phyloP scores from a whole-genome alignment of 2,888 invertebrate species.

The Machimus atricapillus region DNA sequence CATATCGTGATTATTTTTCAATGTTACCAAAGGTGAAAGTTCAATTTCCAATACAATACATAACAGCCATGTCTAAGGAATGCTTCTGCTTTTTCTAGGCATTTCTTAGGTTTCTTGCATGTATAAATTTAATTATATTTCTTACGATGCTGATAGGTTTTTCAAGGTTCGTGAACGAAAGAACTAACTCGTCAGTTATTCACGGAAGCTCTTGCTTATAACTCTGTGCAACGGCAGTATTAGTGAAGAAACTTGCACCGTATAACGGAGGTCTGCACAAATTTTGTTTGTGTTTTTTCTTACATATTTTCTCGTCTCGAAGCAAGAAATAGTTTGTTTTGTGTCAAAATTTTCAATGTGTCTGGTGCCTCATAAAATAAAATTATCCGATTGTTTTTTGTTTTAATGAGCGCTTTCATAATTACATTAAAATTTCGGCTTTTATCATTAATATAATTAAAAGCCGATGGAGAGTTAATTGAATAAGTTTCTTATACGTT shows the following conservation, averaged over 20 bases:
- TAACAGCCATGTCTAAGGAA: neutral
- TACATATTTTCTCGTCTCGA: neutral
- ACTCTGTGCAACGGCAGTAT: neutral
- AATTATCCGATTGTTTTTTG: neutral
- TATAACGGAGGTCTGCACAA: neutral
- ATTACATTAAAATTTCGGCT: neutral
- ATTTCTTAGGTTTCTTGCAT: constrained; percentile 40
- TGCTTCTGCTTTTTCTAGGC: neutral
- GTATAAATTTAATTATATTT: constrained; percentile 45
- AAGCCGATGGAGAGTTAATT: neutral
- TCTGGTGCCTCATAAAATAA: neutral
- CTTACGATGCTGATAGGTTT: neutral
- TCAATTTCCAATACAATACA: neutral
- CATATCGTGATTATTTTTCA: neutral
- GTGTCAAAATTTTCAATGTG: neutral
- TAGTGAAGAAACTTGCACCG: neutral
- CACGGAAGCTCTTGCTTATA: neutral
- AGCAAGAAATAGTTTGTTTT: neutral
- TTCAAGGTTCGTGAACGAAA: constrained; percentile 9
- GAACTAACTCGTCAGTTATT: constrained; percentile 32
- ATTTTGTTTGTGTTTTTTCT: neutral
- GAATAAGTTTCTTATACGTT: neutral
- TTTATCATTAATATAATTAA: neutral
- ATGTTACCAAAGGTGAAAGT: neutral
- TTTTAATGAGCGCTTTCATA: neutral